A percentile compares a stretch with the other conserved stretches of the same genome.
phyloP scores from a whole-genome alignment of 2,888 invertebrate genomes.

The Sycophila texana region DNA sequence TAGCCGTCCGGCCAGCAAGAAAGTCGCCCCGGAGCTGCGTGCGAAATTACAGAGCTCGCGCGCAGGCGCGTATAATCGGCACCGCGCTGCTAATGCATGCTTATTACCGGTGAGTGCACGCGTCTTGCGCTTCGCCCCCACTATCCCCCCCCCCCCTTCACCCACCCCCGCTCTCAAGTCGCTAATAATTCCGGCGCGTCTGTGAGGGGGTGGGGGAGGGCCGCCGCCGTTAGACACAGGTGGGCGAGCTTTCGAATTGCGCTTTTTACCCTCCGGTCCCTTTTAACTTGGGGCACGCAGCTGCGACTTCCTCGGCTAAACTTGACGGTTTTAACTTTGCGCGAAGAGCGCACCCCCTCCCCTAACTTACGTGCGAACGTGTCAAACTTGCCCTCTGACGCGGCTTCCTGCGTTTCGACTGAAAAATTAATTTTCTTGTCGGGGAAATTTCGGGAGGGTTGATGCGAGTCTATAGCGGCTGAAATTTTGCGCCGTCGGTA shows the following conservation, averaged over 20 bases:
- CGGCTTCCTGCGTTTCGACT: not conserved
- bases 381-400: not conserved
- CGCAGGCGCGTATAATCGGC: too few species aligned
- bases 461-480: not conserved
- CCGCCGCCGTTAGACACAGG: conserved; percentile 20
- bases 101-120: conserved; percentile 1
- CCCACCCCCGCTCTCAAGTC: not conserved
- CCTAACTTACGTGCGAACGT: not conserved
- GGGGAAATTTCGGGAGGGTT: not conserved
- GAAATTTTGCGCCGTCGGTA: too few species aligned
- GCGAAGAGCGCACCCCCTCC: not conserved
- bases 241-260: conserved; percentile 31
- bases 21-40: not conserved
- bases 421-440: not conserved
- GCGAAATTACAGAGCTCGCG: not conserved
- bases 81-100: conserved; percentile 13
- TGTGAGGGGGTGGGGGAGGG: not conserved
- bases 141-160: too few species aligned
- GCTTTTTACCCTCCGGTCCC: conserved; percentile 14
- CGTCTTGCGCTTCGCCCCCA: not conserved
- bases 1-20: not conserved
- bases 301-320: not conserved
- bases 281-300: conserved; percentile 23
- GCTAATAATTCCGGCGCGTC: conserved; percentile 12
- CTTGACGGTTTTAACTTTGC: not conserved